Evolutionary conservation across 2,113 vertebrate species (phyloP).

Genomic region (Catharus fuscescens): DNA sequence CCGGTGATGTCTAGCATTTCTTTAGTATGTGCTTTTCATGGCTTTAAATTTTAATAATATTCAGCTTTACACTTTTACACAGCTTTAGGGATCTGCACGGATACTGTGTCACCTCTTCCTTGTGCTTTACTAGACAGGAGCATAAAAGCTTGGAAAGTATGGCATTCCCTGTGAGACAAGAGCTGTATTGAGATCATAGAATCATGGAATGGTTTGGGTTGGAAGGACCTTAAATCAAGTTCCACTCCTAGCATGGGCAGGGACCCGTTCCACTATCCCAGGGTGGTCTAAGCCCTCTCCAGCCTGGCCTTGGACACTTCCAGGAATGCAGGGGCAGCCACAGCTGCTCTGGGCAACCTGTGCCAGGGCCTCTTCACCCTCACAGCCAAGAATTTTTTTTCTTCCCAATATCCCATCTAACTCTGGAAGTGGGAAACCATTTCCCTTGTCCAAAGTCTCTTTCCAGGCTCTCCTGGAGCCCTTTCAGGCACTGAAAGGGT

Average conservation of each 20-base stretch:
- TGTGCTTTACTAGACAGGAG: background rate
- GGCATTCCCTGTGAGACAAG: background rate
- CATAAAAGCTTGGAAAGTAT: background rate
- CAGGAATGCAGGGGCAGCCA: background rate
- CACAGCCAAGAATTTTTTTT: background rate
- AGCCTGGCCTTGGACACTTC: rapidly evolving
- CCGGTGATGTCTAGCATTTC: background rate
- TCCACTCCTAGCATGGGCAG: too few relatives aligned
- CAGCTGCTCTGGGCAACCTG: background rate
- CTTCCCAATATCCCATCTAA: background rate
- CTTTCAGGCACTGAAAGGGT: background rate
- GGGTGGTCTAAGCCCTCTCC: rapidly evolving
- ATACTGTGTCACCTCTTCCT: background rate
- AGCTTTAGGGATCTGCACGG: background rate
- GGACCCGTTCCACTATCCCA: rapidly evolving
- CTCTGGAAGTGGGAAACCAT: background rate
- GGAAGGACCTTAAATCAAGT: background rate
- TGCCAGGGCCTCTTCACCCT: background rate
- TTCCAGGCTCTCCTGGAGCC: background rate
- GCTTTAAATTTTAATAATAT: background rate
- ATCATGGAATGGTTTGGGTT: background rate
- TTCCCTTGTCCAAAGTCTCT: background rate
- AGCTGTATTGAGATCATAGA: background rate
- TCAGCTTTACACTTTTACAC: background rate
- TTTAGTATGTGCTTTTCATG: background rate